Evolutionary conservation across 2,797 vertebrate species (phyloP).

Genomic region (Esox lucius): DNA sequence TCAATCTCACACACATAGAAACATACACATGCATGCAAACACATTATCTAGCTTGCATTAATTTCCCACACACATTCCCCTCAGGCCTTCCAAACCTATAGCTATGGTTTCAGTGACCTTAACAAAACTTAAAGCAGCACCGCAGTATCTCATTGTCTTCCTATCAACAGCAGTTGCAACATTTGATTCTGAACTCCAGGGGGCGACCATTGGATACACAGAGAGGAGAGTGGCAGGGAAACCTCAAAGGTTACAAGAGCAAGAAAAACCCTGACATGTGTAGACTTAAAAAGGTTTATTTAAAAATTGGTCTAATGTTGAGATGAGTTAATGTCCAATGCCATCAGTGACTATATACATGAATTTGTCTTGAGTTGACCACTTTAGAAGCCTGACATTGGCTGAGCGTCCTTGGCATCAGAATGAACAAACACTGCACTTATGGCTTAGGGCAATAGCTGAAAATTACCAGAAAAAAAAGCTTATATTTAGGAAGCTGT

Average conservation of each 20-base stretch:
- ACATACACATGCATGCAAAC: no score
- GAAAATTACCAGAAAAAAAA: not conserved
- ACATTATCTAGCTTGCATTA: no score
- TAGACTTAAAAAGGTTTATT: not conserved
- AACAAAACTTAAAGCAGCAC: not conserved
- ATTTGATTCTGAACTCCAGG: slow-evolving; percentile 47
- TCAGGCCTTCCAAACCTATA: not conserved
- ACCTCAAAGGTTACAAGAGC: not conserved
- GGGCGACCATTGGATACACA: slow-evolving; percentile 48
- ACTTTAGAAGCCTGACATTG: not conserved
- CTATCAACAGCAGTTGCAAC: slow-evolving; percentile 4
- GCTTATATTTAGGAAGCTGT: not conserved
- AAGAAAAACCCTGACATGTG: not conserved
- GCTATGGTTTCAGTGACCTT: not conserved
- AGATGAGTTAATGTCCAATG: not conserved
- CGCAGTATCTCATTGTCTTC: not conserved
- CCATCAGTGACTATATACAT: not conserved
- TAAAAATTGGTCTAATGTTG: not conserved
- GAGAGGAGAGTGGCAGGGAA: slow-evolving; percentile 8
- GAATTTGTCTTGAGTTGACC: not conserved
- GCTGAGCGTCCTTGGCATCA: not conserved
- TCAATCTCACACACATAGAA: no score
- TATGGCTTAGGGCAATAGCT: not conserved
- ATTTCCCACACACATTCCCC: not conserved
- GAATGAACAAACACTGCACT: not conserved